Base-by-base conservation (phyloP, 1,140 invertebrate genomes). In the Leptinotarsa undecemlineata region DNA sequence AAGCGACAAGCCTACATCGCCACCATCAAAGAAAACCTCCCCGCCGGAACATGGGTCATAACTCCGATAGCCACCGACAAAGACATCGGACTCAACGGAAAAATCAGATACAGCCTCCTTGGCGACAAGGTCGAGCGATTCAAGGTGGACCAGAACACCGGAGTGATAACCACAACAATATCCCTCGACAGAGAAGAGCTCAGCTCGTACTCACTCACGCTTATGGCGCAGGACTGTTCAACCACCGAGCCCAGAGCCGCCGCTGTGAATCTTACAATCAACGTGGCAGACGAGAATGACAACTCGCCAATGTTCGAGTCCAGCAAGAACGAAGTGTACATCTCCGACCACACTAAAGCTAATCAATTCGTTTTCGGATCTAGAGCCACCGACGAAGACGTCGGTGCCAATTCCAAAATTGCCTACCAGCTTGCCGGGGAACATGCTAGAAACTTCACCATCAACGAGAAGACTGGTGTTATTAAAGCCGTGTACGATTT, bases 301-400 rank as follows among this genome's bases (percentile, higher is more conserved):
- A 96, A 96, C 83, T 88, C 91, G 15, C 96, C 96, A 0, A 87
- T 86, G 63, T 97, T 97, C 84, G 88, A 90, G 3, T 88, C 90
- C 74, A 85, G 88, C 2, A 87, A 88, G 68, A 95, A 94, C 81
- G 91, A 91, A 70, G 90, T 95, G 4, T 91, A 93, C 71, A 90
- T 96, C 66, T 92, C 95, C 0, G 94, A 95, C 79, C 88, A 90
- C 11, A 95, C 92, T 2, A 86, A 89, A 76, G 85, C 89, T 61
- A 93, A 92, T 84, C 89, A 91, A 81, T 97, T 97, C 86, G 94
- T 98, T 19, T 96, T 96, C 85, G 95, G 95, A 14, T 93, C 93
- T 0, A 92, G 91, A 84, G 95, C 95, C 1, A 85, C 87, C 8
- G 96, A 97, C 84, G 87, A 88, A 67, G 96, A 98, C 83, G 89